Conservation (phyloP, 2,888 invertebrate genomes). For the Deilephila porcellus region DNA sequence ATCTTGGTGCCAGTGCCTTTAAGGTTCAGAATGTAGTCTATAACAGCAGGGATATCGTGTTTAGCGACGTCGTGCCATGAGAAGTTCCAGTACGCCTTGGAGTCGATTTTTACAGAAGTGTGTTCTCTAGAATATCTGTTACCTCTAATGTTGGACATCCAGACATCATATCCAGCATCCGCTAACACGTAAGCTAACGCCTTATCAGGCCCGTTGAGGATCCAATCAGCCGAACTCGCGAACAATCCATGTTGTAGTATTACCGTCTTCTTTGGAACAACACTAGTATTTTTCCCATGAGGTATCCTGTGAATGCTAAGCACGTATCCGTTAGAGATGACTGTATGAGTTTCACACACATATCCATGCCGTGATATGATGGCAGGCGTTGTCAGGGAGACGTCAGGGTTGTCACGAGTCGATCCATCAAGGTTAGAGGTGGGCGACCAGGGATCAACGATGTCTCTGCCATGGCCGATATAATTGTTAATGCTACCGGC, state of each 20-base stretch:
- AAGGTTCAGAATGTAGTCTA: slow-evolving; percentile 85
- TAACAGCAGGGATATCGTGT: slow-evolving; percentile 92
- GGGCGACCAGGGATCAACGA: slow-evolving; percentile 58
- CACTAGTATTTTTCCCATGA: slow-evolving; percentile 64
- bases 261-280: slow-evolving; percentile 69
- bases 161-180: slow-evolving; percentile 90
- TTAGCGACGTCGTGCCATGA: slow-evolving; percentile 96
- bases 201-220: slow-evolving; percentile 88
- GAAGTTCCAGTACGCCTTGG: slow-evolving; percentile 88
- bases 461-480: slow-evolving; percentile 57
- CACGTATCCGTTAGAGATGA: slow-evolving; percentile 92
- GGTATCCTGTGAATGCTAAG: slow-evolving; percentile 93
- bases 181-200: slow-evolving; percentile 87
- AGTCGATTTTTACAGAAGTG: slow-evolving; percentile 77
- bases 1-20: slow-evolving; percentile 66
- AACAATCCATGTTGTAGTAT: slow-evolving; percentile 93
- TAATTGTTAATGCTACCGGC: slow-evolving; percentile 60
- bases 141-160: slow-evolving; percentile 93
- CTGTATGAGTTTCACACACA: slow-evolving; percentile 88
- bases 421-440: slow-evolving; percentile 48
- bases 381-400: slow-evolving; percentile 66
- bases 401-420: slow-evolving; percentile 63
- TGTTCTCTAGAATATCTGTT: slow-evolving; percentile 90
- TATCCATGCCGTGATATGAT: slow-evolving; percentile 86
- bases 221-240: slow-evolving; percentile 91